Conservation (phyloP, 2,888 invertebrate species). For the Dermolepida albohirtum region DNA sequence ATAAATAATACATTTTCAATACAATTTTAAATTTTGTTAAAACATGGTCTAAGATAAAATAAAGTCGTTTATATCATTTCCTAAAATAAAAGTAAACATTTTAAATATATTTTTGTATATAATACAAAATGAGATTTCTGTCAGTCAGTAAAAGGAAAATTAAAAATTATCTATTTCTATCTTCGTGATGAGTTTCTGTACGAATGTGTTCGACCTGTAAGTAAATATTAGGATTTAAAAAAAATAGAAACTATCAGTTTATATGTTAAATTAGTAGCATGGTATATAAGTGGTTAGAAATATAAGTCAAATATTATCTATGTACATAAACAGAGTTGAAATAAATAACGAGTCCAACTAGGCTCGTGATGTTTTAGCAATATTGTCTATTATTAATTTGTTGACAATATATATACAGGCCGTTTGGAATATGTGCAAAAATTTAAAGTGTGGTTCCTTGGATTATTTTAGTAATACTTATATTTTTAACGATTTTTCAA, state of each 20-base stretch:
- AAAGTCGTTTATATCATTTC: conserved; percentile 18
- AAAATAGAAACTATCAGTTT: background rate
- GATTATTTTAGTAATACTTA: no score
- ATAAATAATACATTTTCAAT: conserved; percentile 38
- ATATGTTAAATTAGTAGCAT: background rate
- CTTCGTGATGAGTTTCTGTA: conserved; percentile 30
- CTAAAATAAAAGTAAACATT: conserved; percentile 24
- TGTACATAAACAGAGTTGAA: background rate
- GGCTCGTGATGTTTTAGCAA: no score
- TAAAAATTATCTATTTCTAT: conserved; percentile 26
- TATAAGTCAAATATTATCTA: background rate
- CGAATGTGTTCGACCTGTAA: conserved; percentile 19
- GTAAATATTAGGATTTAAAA: conserved; percentile 2
- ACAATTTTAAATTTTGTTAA: conserved; percentile 24
- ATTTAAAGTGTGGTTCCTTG: no score
- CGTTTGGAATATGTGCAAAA: no score
- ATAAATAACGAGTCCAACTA: background rate
- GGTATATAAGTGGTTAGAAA: background rate
- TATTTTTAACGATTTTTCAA: no score
- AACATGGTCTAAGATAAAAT: conserved; percentile 9
- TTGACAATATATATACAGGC: no score
- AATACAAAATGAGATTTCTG: conserved; percentile 29
- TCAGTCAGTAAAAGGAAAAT: conserved; percentile 29
- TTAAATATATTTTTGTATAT: conserved; percentile 23
- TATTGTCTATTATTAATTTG: no score